Evolutionary conservation across 2,797 vertebrate genomes (phyloP), one percentile per base, ranked within the genome.

Genomic region (Morus bassanus): DNA sequence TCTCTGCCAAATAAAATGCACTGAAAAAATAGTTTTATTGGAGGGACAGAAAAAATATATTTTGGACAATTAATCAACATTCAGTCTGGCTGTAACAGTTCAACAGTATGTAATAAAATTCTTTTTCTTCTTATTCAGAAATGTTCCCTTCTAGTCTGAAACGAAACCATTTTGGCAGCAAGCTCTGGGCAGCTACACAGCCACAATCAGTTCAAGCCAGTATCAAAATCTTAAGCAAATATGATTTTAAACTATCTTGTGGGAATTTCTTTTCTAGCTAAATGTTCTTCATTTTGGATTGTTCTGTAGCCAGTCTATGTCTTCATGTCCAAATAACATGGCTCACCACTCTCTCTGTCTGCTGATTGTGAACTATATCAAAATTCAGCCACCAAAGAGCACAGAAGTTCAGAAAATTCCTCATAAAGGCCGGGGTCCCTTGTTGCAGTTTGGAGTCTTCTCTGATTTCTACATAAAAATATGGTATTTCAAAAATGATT

Each of bases 1-100:
- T 93, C 90, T 83, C 83, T 85, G 84, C 67, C 82, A 95, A 51
- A 17, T 54, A 22, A 78, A 83, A 96, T 85, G 43, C 86, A 61
- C 33, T 54, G 54, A 85, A 91, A 93, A 91, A 89, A 91, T 63
- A 60, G 72, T 69, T 93, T 91, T 93, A 82, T 51, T 91, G 75
- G 19, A 93, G 27, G 41, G 27, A 76, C 9, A 69, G 60, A 33
- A 50, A 69, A 86, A 92, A 88, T 74, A 39, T n/a, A 50, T 56
- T 81, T 91, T 63, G 8, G 24, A 57, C 78, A 94, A 95, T 92
- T 95, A 95, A 95, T 95, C 85, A 91, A 78, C 65, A 78, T 87
- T 94, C 61, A 83, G 37, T 63, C 63, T 78, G 45, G 21, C 48
- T 85, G 46, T 68, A 97, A 64, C 46, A 51, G 11, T 92, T 84